Evolutionary conservation across 2,797 vertebrate genomes (phyloP).

Genomic region (Centropyge bicolor): DNA sequence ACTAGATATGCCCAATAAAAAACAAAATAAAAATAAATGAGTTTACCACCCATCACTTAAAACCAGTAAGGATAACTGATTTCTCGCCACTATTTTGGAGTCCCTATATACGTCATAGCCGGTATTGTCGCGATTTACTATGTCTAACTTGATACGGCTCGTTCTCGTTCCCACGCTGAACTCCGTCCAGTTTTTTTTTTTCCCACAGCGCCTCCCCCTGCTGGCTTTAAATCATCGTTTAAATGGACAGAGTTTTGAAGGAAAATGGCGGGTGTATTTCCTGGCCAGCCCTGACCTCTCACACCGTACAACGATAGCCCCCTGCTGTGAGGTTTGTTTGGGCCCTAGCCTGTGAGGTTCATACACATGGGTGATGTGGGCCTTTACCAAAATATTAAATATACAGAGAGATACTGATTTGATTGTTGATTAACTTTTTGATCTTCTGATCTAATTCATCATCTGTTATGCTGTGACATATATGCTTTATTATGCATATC

Average conservation of each 20-base stretch:
- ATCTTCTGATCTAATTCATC: not conserved
- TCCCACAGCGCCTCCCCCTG: constrained; percentile 71
- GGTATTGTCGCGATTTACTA: not conserved
- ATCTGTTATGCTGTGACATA: not conserved
- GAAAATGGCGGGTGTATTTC: constrained; percentile 90
- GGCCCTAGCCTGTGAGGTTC: not conserved
- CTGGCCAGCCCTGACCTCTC: constrained; percentile 69
- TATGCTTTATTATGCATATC: not conserved
- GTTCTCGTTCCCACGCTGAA: constrained; percentile 50
- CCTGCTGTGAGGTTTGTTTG: not conserved
- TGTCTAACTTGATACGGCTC: not conserved
- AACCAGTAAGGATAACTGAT: no score
- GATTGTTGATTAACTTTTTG: not conserved
- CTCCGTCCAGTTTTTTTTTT: constrained; percentile 45
- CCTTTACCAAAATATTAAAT: not conserved
- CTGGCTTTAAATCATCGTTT: constrained; percentile 61
- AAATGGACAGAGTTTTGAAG: constrained; percentile 81
- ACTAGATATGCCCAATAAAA: no score
- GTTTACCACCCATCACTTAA: not conserved
- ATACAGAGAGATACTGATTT: no score
- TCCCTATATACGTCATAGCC: not conserved
- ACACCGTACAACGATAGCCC: no score
- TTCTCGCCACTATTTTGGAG: constrained; percentile 34
- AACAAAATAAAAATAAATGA: not conserved
- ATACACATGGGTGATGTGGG: no score